Base-by-base conservation (phyloP, 2,113 vertebrate genomes). In the Clarias gariepinus region DNA sequence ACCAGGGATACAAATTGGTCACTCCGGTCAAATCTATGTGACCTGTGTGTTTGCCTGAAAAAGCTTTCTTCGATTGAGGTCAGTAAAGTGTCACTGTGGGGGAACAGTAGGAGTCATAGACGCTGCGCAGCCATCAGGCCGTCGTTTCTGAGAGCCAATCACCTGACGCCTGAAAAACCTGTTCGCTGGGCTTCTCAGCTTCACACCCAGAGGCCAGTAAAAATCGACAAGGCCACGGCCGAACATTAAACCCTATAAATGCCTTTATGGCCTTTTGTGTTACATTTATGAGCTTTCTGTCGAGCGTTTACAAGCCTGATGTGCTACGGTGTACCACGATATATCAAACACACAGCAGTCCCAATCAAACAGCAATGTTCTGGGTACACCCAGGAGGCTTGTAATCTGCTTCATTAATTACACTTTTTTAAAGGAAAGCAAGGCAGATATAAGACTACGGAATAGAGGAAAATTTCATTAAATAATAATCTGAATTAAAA, bases 241-340 rank as follows among this genome's bases (percentile, higher is more conserved):
- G 61, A 74, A 83, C 81, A 85, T 89, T 86, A 89, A 87, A 73
- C 80, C 83, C 74, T 76, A 81, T 90, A 87, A 87, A 88, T 30
- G 80, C 57, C 71, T 87, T 71, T 87, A 80, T 87, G 41, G 63
- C 71, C 52, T 81, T 84, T 69, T 83, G 83, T 85, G 80, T 81
- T 63, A 16, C 81, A 86, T 86, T 87, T 89, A 89, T 71, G 64
- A 85, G 88, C 64, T 83, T 86, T 87, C 64, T 89, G 71, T 85
- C 0, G 19, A 74, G 89, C 13, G 64, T 84, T 87, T 86, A 87
- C n/a, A 61, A 69, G 81, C 84, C 84, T 81, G 58, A 55, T 63
- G 66, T 81, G 64, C 77, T 71, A 81, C 47, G 60, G 64, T 79
- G 71, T 64, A 63, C 47, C 28, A 68, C 33, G 78, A 74, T 85